Conservation (phyloP, 2,888 invertebrate genomes). For the Deilephila elpenor region DNA sequence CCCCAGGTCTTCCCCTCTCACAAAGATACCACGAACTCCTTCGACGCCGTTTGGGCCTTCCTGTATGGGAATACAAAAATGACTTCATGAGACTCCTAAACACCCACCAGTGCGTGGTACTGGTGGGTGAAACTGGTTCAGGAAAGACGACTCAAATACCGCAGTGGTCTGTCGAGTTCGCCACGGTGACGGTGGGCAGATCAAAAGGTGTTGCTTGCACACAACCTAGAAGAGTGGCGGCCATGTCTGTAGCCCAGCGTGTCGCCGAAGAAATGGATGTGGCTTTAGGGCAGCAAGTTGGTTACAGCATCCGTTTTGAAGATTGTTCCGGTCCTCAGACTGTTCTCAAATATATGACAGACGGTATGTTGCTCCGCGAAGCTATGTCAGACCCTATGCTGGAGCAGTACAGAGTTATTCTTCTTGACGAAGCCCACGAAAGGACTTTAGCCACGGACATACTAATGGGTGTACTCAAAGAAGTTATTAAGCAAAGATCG, state of each 20-base stretch:
- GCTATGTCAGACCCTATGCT: conserved; percentile 99
- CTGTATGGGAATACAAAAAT: conserved; percentile 98
- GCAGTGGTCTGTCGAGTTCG: conserved; percentile 84
- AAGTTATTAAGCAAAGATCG: conserved; percentile 95
- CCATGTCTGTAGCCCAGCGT: conserved; percentile 99
- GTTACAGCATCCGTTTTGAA: conserved; percentile 96
- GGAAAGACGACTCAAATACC: conserved; percentile 99
- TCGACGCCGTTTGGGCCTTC: conserved; percentile 94
- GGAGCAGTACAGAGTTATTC: conserved; percentile 96
- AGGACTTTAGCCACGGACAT: conserved; percentile 99
- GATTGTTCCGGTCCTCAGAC: conserved; percentile 98
- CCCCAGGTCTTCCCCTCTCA: conserved; percentile 90
- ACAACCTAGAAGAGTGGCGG: conserved; percentile 98
- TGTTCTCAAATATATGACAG: conserved; percentile 98
- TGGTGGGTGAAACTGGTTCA: conserved; percentile 99
- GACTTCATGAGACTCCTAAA: conserved; percentile 98
- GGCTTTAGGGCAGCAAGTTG: conserved; percentile 87
- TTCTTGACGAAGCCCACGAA: conserved; percentile 99
- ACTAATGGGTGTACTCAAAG: conserved; percentile 99
- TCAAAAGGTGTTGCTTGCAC: conserved; percentile 94
- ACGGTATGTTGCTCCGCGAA: conserved; percentile 99
- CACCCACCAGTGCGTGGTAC: conserved; percentile 96
- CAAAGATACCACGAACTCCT: conserved; percentile 95
- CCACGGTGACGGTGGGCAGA: conserved; percentile 67
- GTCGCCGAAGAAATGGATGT: conserved; percentile 99